These are phyloP conservation scores for silkworm (Bombyx mori) DNA, from an alignment of 1,140 invertebrate species.

Conservation along the genomic window DNA sequence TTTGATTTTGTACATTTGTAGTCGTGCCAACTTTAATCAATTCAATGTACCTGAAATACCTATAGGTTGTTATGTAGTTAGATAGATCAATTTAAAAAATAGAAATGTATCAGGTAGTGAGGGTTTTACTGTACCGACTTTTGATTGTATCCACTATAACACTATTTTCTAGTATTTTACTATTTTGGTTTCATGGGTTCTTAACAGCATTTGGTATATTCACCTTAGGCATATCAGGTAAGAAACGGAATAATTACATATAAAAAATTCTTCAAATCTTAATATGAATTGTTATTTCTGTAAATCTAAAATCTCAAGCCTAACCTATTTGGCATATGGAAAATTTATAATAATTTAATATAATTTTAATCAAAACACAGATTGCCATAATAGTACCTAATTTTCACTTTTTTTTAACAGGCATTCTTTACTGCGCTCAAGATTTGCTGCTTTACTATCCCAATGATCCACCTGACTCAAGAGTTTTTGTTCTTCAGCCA, in stretches of 20 bases:
- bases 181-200: constrained; percentile 88
- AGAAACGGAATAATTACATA: neutral
- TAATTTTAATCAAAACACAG: neutral
- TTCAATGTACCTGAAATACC: no score
- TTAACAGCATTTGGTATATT: constrained; percentile 79
- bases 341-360: neutral
- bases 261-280: neutral
- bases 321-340: neutral
- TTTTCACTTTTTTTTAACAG: constrained; percentile 62
- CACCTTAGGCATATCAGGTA: constrained; percentile 77
- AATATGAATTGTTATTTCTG: neutral
- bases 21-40: no score
- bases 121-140: constrained; percentile 46
- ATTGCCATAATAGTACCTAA: neutral
- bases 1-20: no score
- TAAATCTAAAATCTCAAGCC: no score
- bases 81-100: constrained; percentile 1
- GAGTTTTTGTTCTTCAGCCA: constrained; percentile 88
- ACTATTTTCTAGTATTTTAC: constrained; percentile 77
- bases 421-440: constrained; percentile 86
- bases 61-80: no score
- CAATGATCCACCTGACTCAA: constrained; percentile 87
- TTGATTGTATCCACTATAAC: constrained; percentile 51
- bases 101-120: constrained; percentile 49
- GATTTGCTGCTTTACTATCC: constrained; percentile 92